Percentiles rank a stretch among this genome's conserved stretches.
These are phyloP conservation scores for Halcyon chelicuti DNA, from an alignment of 2,797 vertebrate genomes.

Conservation along the genomic window DNA sequence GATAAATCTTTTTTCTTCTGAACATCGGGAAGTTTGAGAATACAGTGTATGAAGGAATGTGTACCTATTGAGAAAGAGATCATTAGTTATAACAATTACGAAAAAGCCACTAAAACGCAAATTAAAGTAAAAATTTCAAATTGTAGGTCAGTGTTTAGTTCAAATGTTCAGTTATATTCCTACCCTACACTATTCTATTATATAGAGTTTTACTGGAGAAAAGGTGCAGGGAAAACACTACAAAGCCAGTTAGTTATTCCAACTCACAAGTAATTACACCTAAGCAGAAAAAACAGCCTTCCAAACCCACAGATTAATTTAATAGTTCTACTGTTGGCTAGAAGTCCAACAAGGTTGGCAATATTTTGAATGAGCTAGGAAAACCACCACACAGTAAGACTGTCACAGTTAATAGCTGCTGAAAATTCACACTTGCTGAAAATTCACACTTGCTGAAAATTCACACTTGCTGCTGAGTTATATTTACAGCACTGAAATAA, in stretches of 20 bases:
- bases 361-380: background rate
- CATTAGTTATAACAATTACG: background rate
- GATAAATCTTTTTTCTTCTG: slow-evolving; percentile 82
- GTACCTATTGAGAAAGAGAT: slow-evolving; percentile 80
- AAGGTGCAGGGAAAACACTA: background rate
- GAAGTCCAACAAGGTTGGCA: background rate
- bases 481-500: background rate
- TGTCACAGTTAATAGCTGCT: background rate
- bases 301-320: background rate
- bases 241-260: background rate
- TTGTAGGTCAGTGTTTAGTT: background rate
- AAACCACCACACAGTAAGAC: background rate
- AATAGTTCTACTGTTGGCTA: background rate
- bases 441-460: background rate
- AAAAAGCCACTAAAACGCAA: background rate
- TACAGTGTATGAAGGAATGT: slow-evolving; percentile 89
- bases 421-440: background rate
- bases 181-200: background rate
- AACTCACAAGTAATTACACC: background rate
- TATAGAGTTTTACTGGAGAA: background rate
- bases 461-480: background rate
- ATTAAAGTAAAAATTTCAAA: background rate
- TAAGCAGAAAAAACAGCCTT: background rate
- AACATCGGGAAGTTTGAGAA: slow-evolving; percentile 93
- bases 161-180: background rate